Conservation (phyloP, 2,888 invertebrate genomes). For the Temnothorax unifasciatus region DNA sequence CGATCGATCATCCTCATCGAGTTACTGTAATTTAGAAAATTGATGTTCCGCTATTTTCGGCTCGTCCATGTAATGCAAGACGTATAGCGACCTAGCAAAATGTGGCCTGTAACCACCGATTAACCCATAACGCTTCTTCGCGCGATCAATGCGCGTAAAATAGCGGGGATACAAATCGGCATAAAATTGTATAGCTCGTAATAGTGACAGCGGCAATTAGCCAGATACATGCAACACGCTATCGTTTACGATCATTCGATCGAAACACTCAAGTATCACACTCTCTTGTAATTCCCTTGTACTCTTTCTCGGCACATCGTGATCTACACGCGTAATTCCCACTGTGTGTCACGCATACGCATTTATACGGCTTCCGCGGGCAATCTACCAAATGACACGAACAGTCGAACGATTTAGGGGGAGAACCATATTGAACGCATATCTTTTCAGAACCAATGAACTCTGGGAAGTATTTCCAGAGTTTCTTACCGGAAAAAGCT, state of each 20-base stretch:
- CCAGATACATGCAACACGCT: conserved; percentile 47
- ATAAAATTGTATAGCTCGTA: conserved; percentile 30
- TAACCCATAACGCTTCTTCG: conserved; percentile 11
- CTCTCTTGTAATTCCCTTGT: conserved; percentile 8
- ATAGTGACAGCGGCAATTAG: conserved; percentile 12
- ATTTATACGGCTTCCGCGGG: conserved; percentile 61
- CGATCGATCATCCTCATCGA: conserved; percentile 42
- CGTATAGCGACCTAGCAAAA: conserved; percentile 1
- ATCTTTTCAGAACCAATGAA: conserved; percentile 2
- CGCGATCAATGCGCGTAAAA: background rate
- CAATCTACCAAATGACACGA: conserved; percentile 75
- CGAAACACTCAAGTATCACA: conserved; percentile 56
- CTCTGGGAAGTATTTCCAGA: background rate
- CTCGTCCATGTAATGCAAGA: conserved; percentile 4
- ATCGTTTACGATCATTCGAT: conserved; percentile 67
- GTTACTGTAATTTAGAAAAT: conserved; percentile 35
- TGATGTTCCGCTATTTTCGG: conserved; percentile 34
- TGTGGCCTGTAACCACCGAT: conserved; percentile 16
- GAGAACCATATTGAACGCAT: conserved; percentile 26
- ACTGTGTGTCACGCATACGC: conserved; percentile 61
- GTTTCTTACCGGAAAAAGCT: background rate
- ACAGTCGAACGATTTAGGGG: conserved; percentile 68
- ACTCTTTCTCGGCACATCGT: conserved; percentile 26
- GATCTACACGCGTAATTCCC: conserved; percentile 29
- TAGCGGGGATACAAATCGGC: background rate